phyloP scores from a whole-genome alignment of 2,113 vertebrate genomes.

The Pleuronectes platessa region DNA sequence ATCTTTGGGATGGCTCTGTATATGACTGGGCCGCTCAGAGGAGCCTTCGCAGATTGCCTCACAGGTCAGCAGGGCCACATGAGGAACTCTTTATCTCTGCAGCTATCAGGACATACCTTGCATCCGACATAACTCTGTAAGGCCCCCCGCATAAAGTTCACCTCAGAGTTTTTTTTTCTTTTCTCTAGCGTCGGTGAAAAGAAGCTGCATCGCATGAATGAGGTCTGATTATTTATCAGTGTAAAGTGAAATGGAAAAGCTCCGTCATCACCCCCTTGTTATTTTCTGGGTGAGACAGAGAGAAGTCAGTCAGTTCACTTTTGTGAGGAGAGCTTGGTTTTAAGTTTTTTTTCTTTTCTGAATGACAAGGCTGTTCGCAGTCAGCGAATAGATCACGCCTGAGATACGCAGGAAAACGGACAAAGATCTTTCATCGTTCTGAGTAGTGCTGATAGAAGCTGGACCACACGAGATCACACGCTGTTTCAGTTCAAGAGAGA shows the following conservation, averaged over 20 bases:
- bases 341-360: background rate
- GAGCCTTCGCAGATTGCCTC: conserved; percentile 13
- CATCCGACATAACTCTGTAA: conserved; percentile 42
- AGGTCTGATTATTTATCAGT: conserved; percentile 32
- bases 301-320: background rate
- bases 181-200: background rate
- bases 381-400: background rate
- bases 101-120: conserved; percentile 55
- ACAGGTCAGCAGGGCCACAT: conserved; percentile 28
- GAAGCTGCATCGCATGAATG: background rate
- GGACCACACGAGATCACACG: background rate
- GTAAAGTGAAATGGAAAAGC: conserved; percentile 13
- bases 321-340: too few species aligned
- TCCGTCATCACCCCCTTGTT: conserved; percentile 24
- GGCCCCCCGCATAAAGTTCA: conserved; percentile 47
- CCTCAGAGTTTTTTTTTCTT: conserved; percentile 1
- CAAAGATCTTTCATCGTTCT: background rate
- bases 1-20: conserved; percentile 12
- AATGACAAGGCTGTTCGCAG: background rate
- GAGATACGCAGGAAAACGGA: conserved; percentile 4
- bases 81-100: conserved; percentile 35
- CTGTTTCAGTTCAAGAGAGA: background rate
- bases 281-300: conserved; percentile 10
- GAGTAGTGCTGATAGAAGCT: background rate
- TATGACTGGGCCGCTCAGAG: conserved; percentile 23